Percentiles rank a stretch among this genome's conserved stretches.
Conservation (phyloP, 92 coral and sea anemone species). For the Paragorgia papillata region DNA sequence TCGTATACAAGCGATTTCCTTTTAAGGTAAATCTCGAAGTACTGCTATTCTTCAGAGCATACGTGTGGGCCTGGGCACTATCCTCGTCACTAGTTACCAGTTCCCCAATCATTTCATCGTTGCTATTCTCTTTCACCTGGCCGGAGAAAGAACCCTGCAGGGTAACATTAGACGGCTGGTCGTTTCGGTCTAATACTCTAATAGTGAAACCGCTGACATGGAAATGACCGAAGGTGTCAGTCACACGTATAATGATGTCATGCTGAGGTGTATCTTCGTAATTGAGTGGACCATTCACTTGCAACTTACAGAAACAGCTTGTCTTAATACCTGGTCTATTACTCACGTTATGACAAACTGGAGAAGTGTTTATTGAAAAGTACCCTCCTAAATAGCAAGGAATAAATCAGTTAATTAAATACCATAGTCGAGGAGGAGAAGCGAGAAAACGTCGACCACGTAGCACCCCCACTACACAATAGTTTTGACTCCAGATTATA, state of each 20-base stretch:
- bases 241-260: slow-evolving; percentile 69
- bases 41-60: slow-evolving; percentile 58
- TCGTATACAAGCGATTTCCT: slow-evolving; percentile 71
- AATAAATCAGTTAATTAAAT: not conserved
- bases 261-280: slow-evolving; percentile 72
- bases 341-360: not conserved
- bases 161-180: slow-evolving; percentile 77
- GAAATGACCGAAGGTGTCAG: slow-evolving; percentile 79
- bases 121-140: slow-evolving; percentile 77
- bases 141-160: slow-evolving; percentile 74
- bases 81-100: slow-evolving; percentile 85
- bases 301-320: not conserved
- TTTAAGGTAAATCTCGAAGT: slow-evolving; percentile 72
- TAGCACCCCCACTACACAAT: too few species aligned
- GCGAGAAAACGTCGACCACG: too few species aligned
- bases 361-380: slow-evolving; percentile 1
- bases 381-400: slow-evolving; percentile 10
- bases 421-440: too few species aligned
- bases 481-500: too few species aligned
- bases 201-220: slow-evolving; percentile 62
- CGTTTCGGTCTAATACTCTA: slow-evolving; percentile 72
- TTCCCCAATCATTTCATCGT: slow-evolving; percentile 67
- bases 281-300: slow-evolving; percentile 66
- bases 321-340: slow-evolving; percentile 6
- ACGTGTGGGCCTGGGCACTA: slow-evolving; percentile 66